Percentiles rank a stretch among this genome's conserved stretches.
These are phyloP conservation scores for Amyelois transitella DNA, from an alignment of 1,140 invertebrate species.

Conservation along the genomic window DNA sequence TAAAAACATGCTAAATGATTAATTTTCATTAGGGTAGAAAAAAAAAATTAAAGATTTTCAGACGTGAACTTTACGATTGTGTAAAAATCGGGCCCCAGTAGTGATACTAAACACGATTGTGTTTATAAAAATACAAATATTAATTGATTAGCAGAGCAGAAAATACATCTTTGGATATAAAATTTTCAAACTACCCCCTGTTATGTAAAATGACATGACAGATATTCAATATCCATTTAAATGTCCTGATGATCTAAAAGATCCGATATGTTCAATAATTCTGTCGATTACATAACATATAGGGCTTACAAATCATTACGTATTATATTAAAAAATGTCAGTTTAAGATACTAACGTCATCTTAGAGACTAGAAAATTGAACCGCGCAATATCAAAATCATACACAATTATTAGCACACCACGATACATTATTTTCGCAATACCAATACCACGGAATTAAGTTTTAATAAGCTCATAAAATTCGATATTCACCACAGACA, in stretches of 20 bases:
- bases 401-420: conserved; percentile 26
- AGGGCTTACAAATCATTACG: not conserved
- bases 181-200: not conserved
- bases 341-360: too few species aligned
- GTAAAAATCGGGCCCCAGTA: too few species aligned
- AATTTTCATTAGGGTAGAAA: too few species aligned
- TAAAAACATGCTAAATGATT: too few species aligned
- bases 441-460: conserved; percentile 56
- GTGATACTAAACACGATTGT: not conserved
- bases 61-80: too few species aligned
- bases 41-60: too few species aligned
- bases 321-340: not conserved
- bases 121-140: conserved; percentile 10
- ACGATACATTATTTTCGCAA: conserved; percentile 27
- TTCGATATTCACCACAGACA: conserved; percentile 67
- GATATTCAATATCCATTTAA: not conserved
- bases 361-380: conserved; percentile 16
- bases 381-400: conserved; percentile 45
- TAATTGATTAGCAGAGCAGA: conserved; percentile 8
- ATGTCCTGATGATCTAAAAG: not conserved
- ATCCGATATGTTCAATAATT: not conserved
- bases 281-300: not conserved
- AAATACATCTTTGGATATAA: not conserved
- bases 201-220: not conserved
- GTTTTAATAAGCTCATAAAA: conserved; percentile 71